Conservation (phyloP, 1,140 invertebrate genomes). For the Tetragonula clypearis region DNA sequence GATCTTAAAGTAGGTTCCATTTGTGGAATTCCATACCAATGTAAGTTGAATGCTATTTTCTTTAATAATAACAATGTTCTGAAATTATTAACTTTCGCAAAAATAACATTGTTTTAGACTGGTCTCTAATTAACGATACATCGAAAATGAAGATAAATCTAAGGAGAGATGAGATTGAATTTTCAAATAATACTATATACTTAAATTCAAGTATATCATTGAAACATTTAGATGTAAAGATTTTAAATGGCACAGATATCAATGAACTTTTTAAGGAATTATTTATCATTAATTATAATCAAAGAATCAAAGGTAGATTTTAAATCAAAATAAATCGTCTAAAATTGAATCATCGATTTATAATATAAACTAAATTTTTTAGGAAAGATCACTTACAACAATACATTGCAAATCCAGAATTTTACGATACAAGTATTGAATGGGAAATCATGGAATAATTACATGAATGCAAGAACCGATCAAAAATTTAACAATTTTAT, state of each 20-base stretch:
- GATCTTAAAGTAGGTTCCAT: constrained; percentile 64
- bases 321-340: background rate
- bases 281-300: constrained; percentile 58
- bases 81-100: background rate
- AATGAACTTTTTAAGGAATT: constrained; percentile 55
- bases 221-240: constrained; percentile 37
- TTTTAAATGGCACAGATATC: constrained; percentile 55
- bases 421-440: constrained; percentile 65
- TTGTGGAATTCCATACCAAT: constrained; percentile 62
- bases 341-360: background rate
- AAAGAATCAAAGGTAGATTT: constrained; percentile 65
- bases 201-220: constrained; percentile 55
- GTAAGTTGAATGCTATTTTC: constrained; percentile 34
- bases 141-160: constrained; percentile 27
- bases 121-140: constrained; percentile 54
- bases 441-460: constrained; percentile 46
- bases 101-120: constrained; percentile 56
- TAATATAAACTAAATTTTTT: constrained; percentile 8
- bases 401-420: constrained; percentile 48
- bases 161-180: constrained; percentile 22
- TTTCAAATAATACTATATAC: constrained; percentile 58
- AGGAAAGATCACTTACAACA: constrained; percentile 69
- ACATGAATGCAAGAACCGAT: constrained; percentile 70
- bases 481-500: constrained; percentile 64
- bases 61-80: background rate